Evolutionary conservation across 2,888 invertebrate species (phyloP).

Genomic region (Amblyjoppa fuscipennis): DNA sequence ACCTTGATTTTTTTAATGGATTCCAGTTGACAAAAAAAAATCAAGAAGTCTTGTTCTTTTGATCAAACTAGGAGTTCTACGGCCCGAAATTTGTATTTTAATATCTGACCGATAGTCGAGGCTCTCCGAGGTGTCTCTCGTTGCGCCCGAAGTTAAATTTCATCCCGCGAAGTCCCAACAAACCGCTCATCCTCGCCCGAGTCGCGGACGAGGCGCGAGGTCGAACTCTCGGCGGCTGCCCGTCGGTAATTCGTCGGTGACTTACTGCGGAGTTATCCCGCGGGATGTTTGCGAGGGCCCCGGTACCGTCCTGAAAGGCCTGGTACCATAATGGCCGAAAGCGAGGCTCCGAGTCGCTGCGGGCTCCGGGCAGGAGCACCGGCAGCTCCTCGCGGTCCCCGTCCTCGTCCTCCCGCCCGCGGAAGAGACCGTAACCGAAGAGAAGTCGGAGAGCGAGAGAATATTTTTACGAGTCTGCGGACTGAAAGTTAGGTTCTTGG

Average conservation of each 20-base stretch:
- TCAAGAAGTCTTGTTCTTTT: not conserved
- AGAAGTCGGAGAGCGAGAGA: constrained; percentile 71
- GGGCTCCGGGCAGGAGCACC: constrained; percentile 63
- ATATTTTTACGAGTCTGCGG: constrained; percentile 83
- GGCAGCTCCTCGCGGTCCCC: constrained; percentile 36
- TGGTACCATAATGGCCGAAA: constrained; percentile 74
- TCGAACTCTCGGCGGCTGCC: constrained; percentile 14
- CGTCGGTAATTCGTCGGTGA: constrained; percentile 74
- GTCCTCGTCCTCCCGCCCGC: constrained; percentile 62
- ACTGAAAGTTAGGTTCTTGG: constrained; percentile 80
- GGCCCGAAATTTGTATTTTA: not conserved
- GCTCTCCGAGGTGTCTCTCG: not conserved
- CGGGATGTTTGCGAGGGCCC: constrained; percentile 70
- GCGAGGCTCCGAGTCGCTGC: constrained; percentile 66
- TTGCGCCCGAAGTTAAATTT: not conserved
- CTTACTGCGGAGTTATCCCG: constrained; percentile 75
- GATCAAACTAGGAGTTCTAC: not conserved
- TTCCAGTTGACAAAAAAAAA: not conserved
- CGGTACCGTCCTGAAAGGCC: constrained; percentile 45
- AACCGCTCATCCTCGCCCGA: not conserved
- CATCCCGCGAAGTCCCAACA: not conserved
- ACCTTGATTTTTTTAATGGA: not conserved
- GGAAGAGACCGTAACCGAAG: constrained; percentile 63
- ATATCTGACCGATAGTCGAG: not conserved
- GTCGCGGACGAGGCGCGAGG: not conserved